Evolutionary conservation across 2,113 vertebrate genomes (phyloP), one percentile per base, ranked within the genome.

Genomic region (Xiphophorus hellerii): DNA sequence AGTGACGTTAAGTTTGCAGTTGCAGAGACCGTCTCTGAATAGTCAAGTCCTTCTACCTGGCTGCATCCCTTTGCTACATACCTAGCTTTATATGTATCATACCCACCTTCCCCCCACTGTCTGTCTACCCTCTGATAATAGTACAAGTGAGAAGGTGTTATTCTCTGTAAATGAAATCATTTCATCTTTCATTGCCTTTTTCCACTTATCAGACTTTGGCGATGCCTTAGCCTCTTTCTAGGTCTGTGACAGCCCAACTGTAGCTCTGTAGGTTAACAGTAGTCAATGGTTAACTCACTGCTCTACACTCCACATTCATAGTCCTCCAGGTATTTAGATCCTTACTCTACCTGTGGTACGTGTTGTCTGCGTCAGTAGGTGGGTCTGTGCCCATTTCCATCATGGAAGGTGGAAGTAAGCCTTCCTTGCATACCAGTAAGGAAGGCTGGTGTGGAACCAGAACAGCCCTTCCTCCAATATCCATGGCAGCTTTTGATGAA

Each of bases 221-320:
- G 37, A 68, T 44, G 66, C 37, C 39, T 20, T 39, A 33, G 31
- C 31, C 31, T 33, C 31, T 33, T 33, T 8, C 29, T 28, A 67
- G 66, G 22, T 58, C n/a, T 54, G 68, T 58, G 68, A 48, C 12
- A 70, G 48, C 6, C 48, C 68, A 70, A 70, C 48, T 35, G 30
- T 25, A 25, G 30, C 48, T 54, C 68, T 12, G 31, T 33, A 33
- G 31, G 31, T 33, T 33, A 33, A 33, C 68, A 69, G 17, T 25
- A 58, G 44, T 70, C 48, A 33, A 33, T n/a, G 20, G 68, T 70
- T 58, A 70, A 4, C 1, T 70, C 11, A 58, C 48, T 58, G 48
- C 12, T 58, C 30, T 70, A 42, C 20, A 54, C 29, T 54, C 22
- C 22, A 70, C 48, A 58, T 14, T 58, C 68, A 70, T 70, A 70